Conservation (phyloP, 2,888 invertebrate species). For the Nephrotoma appendiculata region DNA sequence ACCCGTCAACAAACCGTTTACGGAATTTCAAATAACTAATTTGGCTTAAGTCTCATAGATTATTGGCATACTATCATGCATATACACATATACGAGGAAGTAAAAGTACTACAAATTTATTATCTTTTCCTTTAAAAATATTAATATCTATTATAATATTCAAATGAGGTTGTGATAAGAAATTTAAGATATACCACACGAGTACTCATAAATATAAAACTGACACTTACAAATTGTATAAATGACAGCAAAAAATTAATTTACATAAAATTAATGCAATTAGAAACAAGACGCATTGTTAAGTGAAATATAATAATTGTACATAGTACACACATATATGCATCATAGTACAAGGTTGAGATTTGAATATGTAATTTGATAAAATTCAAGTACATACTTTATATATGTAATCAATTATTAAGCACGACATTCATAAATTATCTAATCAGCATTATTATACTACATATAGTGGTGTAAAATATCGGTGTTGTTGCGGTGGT, state of each 20-base stretch:
- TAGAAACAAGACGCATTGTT: background rate
- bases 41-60: background rate
- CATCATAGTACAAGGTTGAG: background rate
- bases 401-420: background rate
- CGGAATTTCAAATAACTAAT: background rate
- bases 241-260: background rate
- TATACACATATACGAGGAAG: background rate
- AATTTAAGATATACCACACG: background rate
- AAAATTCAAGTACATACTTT: background rate
- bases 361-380: background rate
- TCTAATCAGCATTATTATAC: background rate
- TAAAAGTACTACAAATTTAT: background rate
- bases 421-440: background rate
- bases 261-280: background rate
- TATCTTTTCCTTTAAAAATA: background rate
- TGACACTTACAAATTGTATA: background rate
- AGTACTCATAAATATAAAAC: background rate
- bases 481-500: too few relatives aligned
- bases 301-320: background rate
- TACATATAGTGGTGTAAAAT: too few relatives aligned
- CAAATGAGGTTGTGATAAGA: background rate
- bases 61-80: background rate
- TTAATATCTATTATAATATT: background rate
- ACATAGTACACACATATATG: too few relatives aligned
- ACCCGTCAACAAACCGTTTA: too few relatives aligned